Evolutionary conservation across 1,140 invertebrate species (phyloP).

Genomic region (Formica exsecta): DNA sequence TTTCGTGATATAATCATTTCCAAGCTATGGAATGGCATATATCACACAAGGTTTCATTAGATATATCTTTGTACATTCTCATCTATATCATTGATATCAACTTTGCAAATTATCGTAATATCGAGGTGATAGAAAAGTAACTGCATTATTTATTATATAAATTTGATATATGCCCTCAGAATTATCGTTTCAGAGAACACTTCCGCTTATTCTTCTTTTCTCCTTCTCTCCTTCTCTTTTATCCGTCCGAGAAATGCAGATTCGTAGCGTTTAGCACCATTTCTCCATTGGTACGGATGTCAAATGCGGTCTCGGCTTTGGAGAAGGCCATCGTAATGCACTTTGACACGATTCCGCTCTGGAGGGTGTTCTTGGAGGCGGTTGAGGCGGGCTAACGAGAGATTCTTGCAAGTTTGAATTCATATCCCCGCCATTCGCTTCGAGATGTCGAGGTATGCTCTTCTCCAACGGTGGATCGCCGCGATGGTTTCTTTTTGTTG

Average conservation of each 20-base stretch:
- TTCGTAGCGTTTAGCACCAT: constrained; percentile 80
- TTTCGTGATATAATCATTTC: background rate
- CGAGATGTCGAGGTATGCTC: constrained; percentile 52
- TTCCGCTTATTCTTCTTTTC: background rate
- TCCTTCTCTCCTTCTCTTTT: background rate
- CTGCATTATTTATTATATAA: background rate
- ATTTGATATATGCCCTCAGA: background rate
- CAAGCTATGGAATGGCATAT: background rate
- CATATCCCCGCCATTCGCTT: constrained; percentile 57
- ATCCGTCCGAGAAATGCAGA: background rate
- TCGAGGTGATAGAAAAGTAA: background rate
- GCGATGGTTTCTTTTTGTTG: constrained; percentile 87
- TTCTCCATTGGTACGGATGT: constrained; percentile 82
- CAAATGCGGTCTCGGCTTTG: constrained; percentile 82
- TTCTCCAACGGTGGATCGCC: constrained; percentile 85
- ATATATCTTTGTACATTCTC: background rate
- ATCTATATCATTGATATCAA: constrained; percentile 5
- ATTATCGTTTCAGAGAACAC: background rate
- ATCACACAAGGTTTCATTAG: background rate
- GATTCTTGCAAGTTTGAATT: constrained; percentile 67
- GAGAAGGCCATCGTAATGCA: constrained; percentile 84
- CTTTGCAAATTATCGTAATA: background rate
- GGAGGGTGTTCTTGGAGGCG: constrained; percentile 83
- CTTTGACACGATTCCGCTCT: constrained; percentile 86
- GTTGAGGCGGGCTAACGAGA: constrained; percentile 73